phyloP scores from a whole-genome alignment of 2,797 vertebrate genomes.

The Rhinichthys osculus region DNA sequence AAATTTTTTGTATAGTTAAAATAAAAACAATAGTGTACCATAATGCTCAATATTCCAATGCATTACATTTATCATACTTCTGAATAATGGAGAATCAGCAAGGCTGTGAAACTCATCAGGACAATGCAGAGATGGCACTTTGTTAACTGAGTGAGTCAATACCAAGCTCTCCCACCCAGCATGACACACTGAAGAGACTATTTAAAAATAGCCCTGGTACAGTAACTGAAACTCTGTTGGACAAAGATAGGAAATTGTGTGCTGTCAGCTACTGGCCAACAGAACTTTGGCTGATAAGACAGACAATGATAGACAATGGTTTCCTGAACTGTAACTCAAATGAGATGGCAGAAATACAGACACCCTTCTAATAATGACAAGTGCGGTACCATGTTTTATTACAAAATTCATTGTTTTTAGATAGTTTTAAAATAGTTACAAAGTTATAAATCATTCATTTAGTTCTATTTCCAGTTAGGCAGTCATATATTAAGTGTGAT shows the following conservation, averaged over 20 bases:
- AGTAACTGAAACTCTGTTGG: slow-evolving; percentile 41
- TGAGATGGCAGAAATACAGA: slow-evolving; percentile 20
- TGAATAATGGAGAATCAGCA: background rate
- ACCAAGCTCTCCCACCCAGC: background rate
- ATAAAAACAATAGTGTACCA: background rate
- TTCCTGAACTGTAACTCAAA: slow-evolving; percentile 67
- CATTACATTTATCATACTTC: background rate
- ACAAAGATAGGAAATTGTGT: slow-evolving; percentile 41
- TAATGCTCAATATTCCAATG: background rate
- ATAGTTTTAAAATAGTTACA: background rate
- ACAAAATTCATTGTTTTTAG: background rate
- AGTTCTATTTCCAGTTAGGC: background rate
- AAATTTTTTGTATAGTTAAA: background rate
- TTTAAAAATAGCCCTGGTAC: slow-evolving; percentile 24
- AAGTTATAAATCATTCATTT: slow-evolving; percentile 5
- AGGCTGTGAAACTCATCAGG: background rate
- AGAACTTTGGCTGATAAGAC: slow-evolving; percentile 8
- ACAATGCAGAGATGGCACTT: slow-evolving; percentile 2
- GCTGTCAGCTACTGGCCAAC: slow-evolving; percentile 60
- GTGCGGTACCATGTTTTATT: background rate
- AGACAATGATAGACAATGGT: slow-evolving; percentile 52
- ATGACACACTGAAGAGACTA: background rate
- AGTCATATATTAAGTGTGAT: background rate
- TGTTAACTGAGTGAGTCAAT: slow-evolving; percentile 3
- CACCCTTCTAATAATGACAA: background rate